Conservation (phyloP, 2,113 vertebrate species). For the Bubo scandiacus region DNA sequence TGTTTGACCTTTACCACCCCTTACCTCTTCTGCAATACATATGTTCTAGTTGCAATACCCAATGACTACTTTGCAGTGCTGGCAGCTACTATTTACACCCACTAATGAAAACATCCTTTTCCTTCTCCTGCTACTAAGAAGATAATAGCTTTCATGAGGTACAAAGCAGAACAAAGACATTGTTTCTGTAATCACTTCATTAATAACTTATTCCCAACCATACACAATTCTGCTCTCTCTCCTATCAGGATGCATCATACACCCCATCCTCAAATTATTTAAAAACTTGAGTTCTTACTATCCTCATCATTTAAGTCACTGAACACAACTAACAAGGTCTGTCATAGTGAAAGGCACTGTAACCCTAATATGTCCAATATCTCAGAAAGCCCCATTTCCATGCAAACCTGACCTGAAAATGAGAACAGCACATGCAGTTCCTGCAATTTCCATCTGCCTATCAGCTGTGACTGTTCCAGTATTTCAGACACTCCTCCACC, state of each 20-base stretch:
- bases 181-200: neutral
- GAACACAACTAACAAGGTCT: neutral
- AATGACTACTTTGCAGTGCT: neutral
- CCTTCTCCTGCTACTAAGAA: neutral
- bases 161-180: neutral
- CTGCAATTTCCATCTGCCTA: fast-evolving
- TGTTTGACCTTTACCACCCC: neutral
- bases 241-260: neutral
- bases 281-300: neutral
- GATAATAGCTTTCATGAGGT: neutral
- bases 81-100: neutral
- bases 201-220: neutral
- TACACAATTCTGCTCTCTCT: neutral
- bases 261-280: neutral
- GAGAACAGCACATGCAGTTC: fast-evolving
- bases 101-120: neutral
- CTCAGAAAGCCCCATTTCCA: neutral
- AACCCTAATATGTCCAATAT: neutral
- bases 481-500: neutral
- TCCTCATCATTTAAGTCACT: neutral
- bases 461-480: neutral
- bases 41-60: neutral
- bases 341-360: fast-evolving
- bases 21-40: neutral
- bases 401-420: neutral